Evolutionary conservation across 2,888 invertebrate species (phyloP).

Genomic region (Ommatoiulus sabulosus): DNA sequence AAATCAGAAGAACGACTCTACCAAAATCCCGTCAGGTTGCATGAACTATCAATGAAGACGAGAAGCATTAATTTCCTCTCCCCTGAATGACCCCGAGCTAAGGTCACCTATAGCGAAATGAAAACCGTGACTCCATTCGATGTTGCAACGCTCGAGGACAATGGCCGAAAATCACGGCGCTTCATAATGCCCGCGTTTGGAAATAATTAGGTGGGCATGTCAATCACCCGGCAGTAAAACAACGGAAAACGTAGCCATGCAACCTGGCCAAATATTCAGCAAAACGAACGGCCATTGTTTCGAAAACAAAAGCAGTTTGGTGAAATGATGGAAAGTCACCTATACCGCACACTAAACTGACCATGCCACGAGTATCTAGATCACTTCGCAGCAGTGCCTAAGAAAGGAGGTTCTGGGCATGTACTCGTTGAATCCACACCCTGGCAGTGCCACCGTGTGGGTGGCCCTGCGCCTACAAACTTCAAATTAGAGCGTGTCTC

Average conservation of each 20-base stretch:
- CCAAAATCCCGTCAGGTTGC: not conserved
- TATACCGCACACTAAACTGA: not conserved
- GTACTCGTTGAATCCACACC: not conserved
- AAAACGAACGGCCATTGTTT: not conserved
- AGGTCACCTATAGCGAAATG: not conserved
- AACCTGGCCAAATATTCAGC: not conserved
- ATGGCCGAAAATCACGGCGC: not conserved
- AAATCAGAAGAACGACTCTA: no score
- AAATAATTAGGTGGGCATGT: conserved; percentile 28
- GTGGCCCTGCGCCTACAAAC: not conserved
- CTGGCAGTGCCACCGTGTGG: not conserved
- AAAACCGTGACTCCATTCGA: not conserved
- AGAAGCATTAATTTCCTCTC: not conserved
- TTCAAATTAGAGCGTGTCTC: not conserved
- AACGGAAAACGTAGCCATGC: not conserved
- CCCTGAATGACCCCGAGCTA: not conserved
- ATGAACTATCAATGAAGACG: not conserved
- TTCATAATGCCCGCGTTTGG: not conserved
- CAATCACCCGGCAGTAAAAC: conserved; percentile 4
- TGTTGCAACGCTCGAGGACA: not conserved
- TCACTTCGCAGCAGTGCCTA: not conserved
- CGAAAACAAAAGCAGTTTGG: not conserved
- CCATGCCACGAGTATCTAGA: not conserved
- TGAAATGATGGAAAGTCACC: not conserved
- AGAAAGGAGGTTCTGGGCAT: not conserved